phyloP scores from a whole-genome alignment of 2,797 vertebrate species.

The Botia almorhae region DNA sequence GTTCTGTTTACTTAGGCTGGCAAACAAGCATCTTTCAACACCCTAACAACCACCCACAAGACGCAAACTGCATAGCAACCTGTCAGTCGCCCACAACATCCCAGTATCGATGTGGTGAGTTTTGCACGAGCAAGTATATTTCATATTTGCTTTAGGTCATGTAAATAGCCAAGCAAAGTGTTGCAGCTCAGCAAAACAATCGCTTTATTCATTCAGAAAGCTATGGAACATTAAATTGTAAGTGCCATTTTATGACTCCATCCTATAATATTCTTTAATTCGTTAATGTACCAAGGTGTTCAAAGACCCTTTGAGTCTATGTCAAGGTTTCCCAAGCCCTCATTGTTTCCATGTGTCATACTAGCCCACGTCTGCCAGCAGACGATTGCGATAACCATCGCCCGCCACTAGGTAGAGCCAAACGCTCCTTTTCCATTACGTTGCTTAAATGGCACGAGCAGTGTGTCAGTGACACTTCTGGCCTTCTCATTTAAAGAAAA shows the following conservation, averaged over 20 bases:
- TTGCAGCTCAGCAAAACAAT: neutral
- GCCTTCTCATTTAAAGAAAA: neutral
- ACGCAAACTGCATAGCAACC: neutral
- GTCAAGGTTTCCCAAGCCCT: conserved; percentile 9
- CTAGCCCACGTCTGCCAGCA: conserved; percentile 2
- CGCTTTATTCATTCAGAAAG: neutral
- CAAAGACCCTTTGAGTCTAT: conserved; percentile 1
- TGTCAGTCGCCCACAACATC: neutral
- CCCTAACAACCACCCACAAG: neutral
- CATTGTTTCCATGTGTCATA: conserved; percentile 15
- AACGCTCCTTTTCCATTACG: conserved; percentile 25
- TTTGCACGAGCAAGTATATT: neutral
- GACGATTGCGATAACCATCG: neutral
- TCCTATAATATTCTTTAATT: neutral
- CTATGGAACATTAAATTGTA: neutral
- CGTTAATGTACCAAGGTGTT: conserved; percentile 7
- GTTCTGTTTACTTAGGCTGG: too few species aligned
- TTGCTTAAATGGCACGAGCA: neutral
- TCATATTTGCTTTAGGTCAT: neutral
- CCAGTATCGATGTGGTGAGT: neutral
- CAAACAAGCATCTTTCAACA: neutral
- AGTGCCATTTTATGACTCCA: neutral
- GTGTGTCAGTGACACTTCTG: neutral
- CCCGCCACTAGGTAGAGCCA: conserved; percentile 66
- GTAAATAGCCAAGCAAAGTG: neutral